phyloP scores from a whole-genome alignment of 1,140 invertebrate species.

The Halictus rubicundus region DNA sequence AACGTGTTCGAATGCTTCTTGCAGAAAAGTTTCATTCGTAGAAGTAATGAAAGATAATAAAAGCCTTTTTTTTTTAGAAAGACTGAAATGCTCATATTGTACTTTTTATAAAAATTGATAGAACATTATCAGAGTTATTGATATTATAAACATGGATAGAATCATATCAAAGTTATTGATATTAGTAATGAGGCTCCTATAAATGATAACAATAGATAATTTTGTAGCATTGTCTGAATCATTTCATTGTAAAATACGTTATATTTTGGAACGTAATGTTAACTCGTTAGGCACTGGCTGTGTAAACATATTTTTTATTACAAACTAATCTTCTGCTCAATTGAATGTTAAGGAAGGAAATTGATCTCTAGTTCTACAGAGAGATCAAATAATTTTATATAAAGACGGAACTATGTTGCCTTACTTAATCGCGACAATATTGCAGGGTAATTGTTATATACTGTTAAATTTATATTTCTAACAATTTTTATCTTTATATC shows the following conservation, averaged over 20 bases:
- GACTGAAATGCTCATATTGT: slow-evolving; percentile 5
- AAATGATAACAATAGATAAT: slow-evolving; percentile 4
- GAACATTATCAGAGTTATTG: not conserved
- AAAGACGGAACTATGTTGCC: slow-evolving; percentile 19
- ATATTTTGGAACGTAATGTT: slow-evolving; percentile 30
- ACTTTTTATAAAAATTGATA: slow-evolving; percentile 20
- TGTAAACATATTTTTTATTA: slow-evolving; percentile 42
- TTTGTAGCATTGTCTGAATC: not conserved
- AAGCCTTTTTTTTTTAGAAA: slow-evolving; percentile 6
- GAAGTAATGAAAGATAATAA: slow-evolving; percentile 1
- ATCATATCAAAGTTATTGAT: not conserved
- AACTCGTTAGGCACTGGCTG: slow-evolving; percentile 37
- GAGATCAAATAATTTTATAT: slow-evolving; percentile 20
- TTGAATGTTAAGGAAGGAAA: slow-evolving; percentile 11
- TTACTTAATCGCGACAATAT: slow-evolving; percentile 52
- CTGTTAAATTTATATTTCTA: slow-evolving; percentile 47
- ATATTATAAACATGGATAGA: slow-evolving; percentile 11
- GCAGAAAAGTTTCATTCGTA: not conserved
- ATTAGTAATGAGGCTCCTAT: slow-evolving; percentile 7
- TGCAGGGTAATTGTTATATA: slow-evolving; percentile 57
- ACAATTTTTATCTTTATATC: slow-evolving; percentile 55
- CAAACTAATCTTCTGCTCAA: slow-evolving; percentile 37
- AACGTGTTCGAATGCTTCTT: not conserved
- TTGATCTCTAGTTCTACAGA: slow-evolving; percentile 11
- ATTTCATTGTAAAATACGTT: slow-evolving; percentile 14